These are phyloP conservation scores for Blennius ocellaris DNA, from an alignment of 2,113 vertebrate species.

Conservation along the genomic window DNA sequence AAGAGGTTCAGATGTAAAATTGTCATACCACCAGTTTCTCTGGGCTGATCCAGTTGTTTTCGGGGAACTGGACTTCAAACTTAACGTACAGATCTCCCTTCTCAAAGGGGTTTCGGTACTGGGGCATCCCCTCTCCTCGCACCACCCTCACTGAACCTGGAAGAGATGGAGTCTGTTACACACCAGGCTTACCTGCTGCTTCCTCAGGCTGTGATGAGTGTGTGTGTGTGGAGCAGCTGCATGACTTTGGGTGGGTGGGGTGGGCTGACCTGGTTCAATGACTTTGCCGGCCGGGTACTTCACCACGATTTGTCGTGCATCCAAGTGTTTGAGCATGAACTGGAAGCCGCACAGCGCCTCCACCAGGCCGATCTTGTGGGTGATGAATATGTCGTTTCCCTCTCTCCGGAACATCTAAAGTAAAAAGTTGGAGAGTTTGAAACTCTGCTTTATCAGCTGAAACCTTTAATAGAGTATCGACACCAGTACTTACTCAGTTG, in stretches of 20 bases:
- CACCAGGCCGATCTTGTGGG: constrained; percentile 94
- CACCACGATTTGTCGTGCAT: constrained; percentile 94
- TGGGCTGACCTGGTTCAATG: constrained; percentile 91
- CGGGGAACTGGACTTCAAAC: constrained; percentile 97
- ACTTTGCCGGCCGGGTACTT: constrained; percentile 98
- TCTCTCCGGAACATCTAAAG: constrained; percentile 84
- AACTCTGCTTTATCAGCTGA: too few relatives aligned
- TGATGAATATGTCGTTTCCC: constrained; percentile 94
- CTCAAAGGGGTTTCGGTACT: constrained; percentile 98
- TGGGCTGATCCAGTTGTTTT: constrained; percentile 98
- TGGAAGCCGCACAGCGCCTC: constrained; percentile 98
- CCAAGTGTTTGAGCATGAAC: constrained; percentile 95
- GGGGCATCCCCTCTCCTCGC: constrained; percentile 96
- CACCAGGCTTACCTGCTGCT: too few relatives aligned
- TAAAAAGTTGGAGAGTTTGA: constrained; percentile 32
- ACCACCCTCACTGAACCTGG: constrained; percentile 86
- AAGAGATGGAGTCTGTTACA: neutral
- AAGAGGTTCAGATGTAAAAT: neutral
- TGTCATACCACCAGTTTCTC: constrained; percentile 93
- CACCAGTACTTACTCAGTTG: too few relatives aligned
- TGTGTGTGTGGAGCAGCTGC: too few relatives aligned
- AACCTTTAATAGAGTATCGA: too few relatives aligned
- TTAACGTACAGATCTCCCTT: constrained; percentile 97
- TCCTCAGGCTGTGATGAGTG: too few relatives aligned
- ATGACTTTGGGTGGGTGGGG: too few relatives aligned